Evolutionary conservation across 2,113 vertebrate genomes (phyloP), one percentile per base, ranked within the genome.

Genomic region (Phainopepla nitens): DNA sequence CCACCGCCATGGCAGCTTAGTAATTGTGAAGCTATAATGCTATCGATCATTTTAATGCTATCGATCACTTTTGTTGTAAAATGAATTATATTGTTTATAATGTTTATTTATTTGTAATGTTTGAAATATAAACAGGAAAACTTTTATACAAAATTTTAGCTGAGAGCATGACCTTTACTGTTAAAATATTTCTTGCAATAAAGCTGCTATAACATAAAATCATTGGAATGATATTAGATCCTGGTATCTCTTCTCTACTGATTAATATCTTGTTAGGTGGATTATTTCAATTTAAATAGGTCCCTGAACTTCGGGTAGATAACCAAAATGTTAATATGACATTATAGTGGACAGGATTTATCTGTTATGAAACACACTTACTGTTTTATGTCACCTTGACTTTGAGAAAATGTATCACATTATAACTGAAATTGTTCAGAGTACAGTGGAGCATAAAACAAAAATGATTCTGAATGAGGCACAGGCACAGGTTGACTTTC

Each of bases 381-480:
- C 87, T 94, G 92, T 83, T 93, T 94, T 93, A 92, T 96, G 95
- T 97, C 95, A 96, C 96, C 94, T 97, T 97, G 97, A 97, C 97
- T 96, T 94, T 89, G 89, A 87, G 84, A 82, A 93, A 97, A 96
- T 94, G 65, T 84, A 84, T 94, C 94, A 93, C 78, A 83, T 76
- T 97, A 95, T 93, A 94, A 91, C 93, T 91, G 76, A 97, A 97
- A 95, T 91, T 90, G 94, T 62, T 94, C 77, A 27, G 85, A 91
- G 49, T 88, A 97, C 76, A 94, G 45, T 89, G 89, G 81, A 96
- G 90, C 91, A 96, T 96, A 90, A 96, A 85, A 96, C 95, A 97
- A 85, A 97, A 97, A 95, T 91, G 10, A 96, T 89, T 97, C 82
- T 97, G 92, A 95, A 47, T 1, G 78, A 92, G 45, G 20, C 47